phyloP scores from a whole-genome alignment of 2,797 vertebrate species.

The Cyprinodon diabolis region DNA sequence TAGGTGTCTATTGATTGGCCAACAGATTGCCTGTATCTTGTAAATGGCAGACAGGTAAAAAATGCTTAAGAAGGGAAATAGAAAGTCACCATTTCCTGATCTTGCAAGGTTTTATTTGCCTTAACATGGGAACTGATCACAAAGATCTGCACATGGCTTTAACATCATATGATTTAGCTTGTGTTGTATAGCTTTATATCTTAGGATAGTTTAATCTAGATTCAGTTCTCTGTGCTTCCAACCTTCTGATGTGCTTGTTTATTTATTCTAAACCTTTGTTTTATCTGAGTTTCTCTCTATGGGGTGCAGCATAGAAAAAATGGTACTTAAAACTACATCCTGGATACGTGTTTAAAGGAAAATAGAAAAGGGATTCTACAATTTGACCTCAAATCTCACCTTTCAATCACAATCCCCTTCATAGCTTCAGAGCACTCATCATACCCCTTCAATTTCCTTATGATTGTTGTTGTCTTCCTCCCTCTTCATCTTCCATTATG shows the following conservation, averaged over 20 bases:
- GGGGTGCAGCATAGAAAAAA: conserved; percentile 6
- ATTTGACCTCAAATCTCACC: conserved; percentile 26
- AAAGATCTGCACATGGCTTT: conserved; percentile 11
- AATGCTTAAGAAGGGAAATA: conserved; percentile 39
- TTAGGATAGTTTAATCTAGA: conserved; percentile 27
- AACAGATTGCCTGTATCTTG: conserved; percentile 70
- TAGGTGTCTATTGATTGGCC: conserved; percentile 70
- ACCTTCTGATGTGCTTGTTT: neutral
- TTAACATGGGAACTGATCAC: neutral
- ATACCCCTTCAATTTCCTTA: conserved; percentile 37
- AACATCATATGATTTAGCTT: conserved; percentile 17
- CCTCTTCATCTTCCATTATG: conserved; percentile 8
- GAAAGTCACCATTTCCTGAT: neutral
- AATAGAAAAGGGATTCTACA: neutral
- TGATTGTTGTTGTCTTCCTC: conserved; percentile 31
- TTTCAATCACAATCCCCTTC: conserved; percentile 45
- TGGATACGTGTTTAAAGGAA: neutral
- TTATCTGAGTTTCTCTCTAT: neutral
- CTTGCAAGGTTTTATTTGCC: neutral
- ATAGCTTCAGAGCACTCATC: conserved; percentile 17
- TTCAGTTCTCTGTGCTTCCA: neutral
- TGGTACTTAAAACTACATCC: neutral
- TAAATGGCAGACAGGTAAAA: conserved; percentile 58
- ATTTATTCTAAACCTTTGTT: conserved; percentile 8
- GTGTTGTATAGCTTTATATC: conserved; percentile 7